phyloP scores from a whole-genome alignment of 2,797 vertebrate species.

The Rhinoraja longicauda region DNA sequence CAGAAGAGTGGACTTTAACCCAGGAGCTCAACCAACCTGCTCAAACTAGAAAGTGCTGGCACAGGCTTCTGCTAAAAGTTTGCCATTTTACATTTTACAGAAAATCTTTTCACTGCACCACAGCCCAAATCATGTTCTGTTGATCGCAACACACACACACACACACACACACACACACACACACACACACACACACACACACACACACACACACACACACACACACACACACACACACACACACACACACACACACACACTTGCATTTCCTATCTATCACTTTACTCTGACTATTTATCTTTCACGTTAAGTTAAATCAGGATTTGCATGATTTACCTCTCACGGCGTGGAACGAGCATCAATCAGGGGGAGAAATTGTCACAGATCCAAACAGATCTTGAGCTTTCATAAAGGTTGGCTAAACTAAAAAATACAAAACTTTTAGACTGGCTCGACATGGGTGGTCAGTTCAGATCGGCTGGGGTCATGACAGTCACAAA shows the following conservation, averaged over 20 bases:
- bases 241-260: too few relatives aligned
- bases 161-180: too few relatives aligned
- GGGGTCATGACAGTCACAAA: not conserved
- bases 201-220: too few relatives aligned
- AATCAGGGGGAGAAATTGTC: not conserved
- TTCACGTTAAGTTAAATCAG: not conserved
- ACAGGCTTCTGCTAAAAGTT: not conserved
- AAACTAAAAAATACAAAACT: slow-evolving; percentile 27
- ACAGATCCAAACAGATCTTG: slow-evolving; percentile 19
- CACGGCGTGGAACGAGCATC: slow-evolving; percentile 1
- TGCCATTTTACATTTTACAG: not conserved
- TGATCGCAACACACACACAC: not conserved
- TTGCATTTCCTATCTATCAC: not conserved
- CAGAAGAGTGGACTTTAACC: slow-evolving; percentile 28
- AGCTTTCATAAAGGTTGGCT: slow-evolving; percentile 17
- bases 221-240: too few relatives aligned
- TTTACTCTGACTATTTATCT: slow-evolving; percentile 19
- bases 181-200: too few relatives aligned
- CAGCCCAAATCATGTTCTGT: not conserved
- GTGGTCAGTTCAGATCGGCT: slow-evolving; percentile 12
- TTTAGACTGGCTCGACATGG: slow-evolving; percentile 19
- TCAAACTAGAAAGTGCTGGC: not conserved
- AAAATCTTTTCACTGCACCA: not conserved
- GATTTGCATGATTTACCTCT: slow-evolving; percentile 31
- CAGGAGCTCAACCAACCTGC: not conserved